These are phyloP conservation scores for Orycteropus afer DNA, from an alignment of 2,113 vertebrate species.

Conservation along the genomic window DNA sequence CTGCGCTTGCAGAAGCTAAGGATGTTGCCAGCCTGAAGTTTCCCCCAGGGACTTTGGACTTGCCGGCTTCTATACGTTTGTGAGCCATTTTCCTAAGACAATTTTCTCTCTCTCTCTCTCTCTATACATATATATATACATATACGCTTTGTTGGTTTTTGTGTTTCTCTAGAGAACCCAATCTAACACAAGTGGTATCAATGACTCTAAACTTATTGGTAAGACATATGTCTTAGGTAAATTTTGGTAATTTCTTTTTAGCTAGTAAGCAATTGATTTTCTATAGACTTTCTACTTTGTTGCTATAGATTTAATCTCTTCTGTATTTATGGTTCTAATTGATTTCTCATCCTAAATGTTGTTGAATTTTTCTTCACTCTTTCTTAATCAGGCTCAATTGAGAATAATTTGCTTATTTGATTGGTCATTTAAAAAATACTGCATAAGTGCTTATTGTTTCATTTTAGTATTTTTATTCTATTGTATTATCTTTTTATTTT, in stretches of 20 bases:
- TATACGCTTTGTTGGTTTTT: too few relatives aligned
- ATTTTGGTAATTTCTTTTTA: neutral
- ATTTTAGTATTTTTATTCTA: neutral
- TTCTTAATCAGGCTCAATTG: neutral
- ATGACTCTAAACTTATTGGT: too few relatives aligned
- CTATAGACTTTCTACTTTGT: neutral
- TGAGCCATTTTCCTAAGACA: too few relatives aligned
- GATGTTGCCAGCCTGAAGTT: too few relatives aligned
- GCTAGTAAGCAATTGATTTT: neutral
- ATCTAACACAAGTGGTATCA: too few relatives aligned
- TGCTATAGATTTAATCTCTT: neutral
- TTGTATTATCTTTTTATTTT: neutral
- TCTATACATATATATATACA: too few relatives aligned
- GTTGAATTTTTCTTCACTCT: neutral
- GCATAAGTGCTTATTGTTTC: neutral
- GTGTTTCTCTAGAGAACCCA: too few relatives aligned
- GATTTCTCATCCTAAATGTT: neutral
- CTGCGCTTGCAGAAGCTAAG: too few relatives aligned
- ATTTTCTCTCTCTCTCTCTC: too few relatives aligned
- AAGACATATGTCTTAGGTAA: neutral
- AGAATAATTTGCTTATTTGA: neutral
- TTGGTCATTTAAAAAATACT: neutral
- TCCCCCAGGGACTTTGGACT: too few relatives aligned
- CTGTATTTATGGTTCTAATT: neutral
- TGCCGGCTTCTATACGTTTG: too few relatives aligned